These are phyloP conservation scores for Chlorops oryzae DNA, from an alignment of 1,140 invertebrate species.

Conservation along the genomic window DNA sequence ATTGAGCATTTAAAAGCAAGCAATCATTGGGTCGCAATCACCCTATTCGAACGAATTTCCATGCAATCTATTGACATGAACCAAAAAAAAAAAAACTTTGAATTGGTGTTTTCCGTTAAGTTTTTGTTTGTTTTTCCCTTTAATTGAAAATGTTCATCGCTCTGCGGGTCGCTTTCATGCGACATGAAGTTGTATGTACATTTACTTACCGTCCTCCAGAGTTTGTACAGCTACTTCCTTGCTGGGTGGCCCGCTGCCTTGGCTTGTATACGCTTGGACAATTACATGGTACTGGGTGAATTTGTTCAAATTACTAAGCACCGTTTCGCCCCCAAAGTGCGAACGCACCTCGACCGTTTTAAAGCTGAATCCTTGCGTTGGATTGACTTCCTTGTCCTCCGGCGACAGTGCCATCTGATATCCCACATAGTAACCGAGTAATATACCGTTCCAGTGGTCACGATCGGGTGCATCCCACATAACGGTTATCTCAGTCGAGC, in stretches of 20 bases:
- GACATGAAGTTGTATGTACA: too few species aligned
- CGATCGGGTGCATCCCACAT: constrained; percentile 83
- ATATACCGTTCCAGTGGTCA: constrained; percentile 84
- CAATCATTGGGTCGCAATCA: too few species aligned
- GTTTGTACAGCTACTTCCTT: constrained; percentile 75
- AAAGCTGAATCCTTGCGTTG: constrained; percentile 57
- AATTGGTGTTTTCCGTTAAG: too few species aligned
- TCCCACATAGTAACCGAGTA: constrained; percentile 89
- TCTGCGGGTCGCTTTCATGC: too few species aligned
- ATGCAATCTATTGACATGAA: too few species aligned
- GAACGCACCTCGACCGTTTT: constrained; percentile 64
- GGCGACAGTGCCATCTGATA: constrained; percentile 62
- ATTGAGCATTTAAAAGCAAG: too few species aligned
- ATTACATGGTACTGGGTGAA: constrained; percentile 84
- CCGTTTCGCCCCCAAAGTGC: constrained; percentile 60
- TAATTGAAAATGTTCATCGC: too few species aligned
- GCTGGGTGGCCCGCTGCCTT: constrained; percentile 82
- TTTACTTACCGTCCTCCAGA: constrained; percentile 74
- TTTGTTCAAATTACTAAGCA: constrained; percentile 67
- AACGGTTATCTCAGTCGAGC: constrained; percentile 81
- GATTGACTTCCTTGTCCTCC: constrained; percentile 44
- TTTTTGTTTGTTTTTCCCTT: too few species aligned
- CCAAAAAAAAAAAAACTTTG: too few species aligned
- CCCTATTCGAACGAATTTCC: too few species aligned
- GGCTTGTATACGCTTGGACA: constrained; percentile 87